Evolutionary conservation across 2,888 invertebrate genomes (phyloP).

Genomic region (Eilema griseolum): DNA sequence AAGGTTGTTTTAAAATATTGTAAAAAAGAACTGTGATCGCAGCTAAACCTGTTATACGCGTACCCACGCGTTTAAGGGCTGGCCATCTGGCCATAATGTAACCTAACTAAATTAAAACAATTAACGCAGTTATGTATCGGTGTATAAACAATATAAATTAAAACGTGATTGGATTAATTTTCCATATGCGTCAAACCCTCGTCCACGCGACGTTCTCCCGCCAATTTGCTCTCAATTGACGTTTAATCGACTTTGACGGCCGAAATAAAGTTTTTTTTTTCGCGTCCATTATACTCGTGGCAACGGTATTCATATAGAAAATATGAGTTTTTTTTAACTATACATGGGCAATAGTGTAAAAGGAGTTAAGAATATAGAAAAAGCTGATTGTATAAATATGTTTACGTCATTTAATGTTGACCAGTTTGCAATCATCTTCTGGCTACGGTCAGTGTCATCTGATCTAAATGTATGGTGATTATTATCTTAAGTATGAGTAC

Average conservation of each 20-base stretch:
- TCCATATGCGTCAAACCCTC: constrained; percentile 12
- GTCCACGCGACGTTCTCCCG: constrained; percentile 22
- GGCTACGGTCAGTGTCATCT: no score
- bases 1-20: no score
- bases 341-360: neutral
- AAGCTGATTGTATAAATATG: no score
- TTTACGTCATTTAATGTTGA: no score
- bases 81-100: no score
- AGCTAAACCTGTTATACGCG: no score
- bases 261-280: neutral
- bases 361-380: neutral
- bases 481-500: no score
- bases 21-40: no score
- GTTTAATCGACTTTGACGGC: constrained; percentile 25
- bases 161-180: constrained; percentile 30
- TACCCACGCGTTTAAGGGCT: no score
- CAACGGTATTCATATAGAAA: neutral
- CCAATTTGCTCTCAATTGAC: constrained; percentile 32
- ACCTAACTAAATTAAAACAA: neutral
- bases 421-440: no score
- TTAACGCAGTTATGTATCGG: constrained; percentile 13
- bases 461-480: no score
- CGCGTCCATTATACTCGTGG: neutral
- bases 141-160: constrained; percentile 22
- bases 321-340: neutral